Percentiles rank a stretch among this genome's conserved stretches.
These are phyloP conservation scores for Aromia moschata DNA, from an alignment of 2,888 invertebrate species.

Conservation along the genomic window DNA sequence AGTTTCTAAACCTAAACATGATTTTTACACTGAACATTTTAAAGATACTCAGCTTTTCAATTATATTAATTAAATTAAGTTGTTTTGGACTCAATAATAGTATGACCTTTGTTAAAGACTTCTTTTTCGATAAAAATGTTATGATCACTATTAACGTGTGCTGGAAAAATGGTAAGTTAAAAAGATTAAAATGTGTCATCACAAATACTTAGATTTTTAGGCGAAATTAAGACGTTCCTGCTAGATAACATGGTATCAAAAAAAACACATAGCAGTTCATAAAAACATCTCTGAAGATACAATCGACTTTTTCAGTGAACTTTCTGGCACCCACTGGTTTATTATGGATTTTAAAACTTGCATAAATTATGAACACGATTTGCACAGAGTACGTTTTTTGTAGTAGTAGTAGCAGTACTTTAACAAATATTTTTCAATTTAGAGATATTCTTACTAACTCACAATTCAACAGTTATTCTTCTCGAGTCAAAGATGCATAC, in stretches of 20 bases:
- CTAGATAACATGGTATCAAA: slow-evolving; percentile 8
- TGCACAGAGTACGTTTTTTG: slow-evolving; percentile 9
- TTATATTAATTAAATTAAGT: not conserved
- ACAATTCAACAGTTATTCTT: too few relatives aligned
- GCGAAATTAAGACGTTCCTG: slow-evolving; percentile 20
- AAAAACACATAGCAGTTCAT: slow-evolving; percentile 22
- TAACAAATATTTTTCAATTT: too few relatives aligned
- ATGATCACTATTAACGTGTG: not conserved
- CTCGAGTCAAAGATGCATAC: too few relatives aligned
- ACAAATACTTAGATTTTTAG: slow-evolving; percentile 10
- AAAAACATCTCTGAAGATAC: slow-evolving; percentile 14
- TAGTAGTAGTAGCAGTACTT: too few relatives aligned
- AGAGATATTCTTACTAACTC: too few relatives aligned
- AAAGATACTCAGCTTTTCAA: not conserved
- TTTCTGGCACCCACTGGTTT: slow-evolving; percentile 29
- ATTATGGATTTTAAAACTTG: slow-evolving; percentile 29
- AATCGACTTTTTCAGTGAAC: slow-evolving; percentile 17
- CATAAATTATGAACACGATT: slow-evolving; percentile 5
- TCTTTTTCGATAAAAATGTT: not conserved
- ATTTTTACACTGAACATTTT: too few relatives aligned
- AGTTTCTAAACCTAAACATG: too few relatives aligned
- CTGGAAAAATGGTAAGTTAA: not conserved
- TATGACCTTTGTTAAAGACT: not conserved
- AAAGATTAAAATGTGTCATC: not conserved
- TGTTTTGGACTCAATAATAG: not conserved